Evolutionary conservation across 1,140 invertebrate genomes (phyloP).

Genomic region (Trachelipus rathkii): DNA sequence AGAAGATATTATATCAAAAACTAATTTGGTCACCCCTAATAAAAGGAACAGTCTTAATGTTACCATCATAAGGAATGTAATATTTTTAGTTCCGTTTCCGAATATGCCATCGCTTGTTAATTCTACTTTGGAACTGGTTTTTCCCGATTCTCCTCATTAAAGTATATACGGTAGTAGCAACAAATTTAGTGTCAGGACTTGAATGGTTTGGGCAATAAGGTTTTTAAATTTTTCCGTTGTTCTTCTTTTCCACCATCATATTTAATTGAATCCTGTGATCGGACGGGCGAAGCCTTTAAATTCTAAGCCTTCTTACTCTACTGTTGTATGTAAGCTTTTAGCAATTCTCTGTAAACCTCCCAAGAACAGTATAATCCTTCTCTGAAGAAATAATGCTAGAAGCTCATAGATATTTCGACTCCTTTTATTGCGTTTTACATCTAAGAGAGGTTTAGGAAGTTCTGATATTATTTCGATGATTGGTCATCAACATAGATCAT

Average conservation of each 20-base stretch:
- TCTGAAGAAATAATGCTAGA: constrained; percentile 36
- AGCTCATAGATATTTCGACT: constrained; percentile 29
- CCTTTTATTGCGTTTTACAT: neutral
- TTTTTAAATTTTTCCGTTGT: constrained; percentile 67
- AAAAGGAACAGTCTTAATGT: constrained; percentile 57
- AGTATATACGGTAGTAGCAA: constrained; percentile 81
- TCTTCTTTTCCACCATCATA: constrained; percentile 63
- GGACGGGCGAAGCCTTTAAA: constrained; percentile 56
- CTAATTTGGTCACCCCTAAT: constrained; percentile 53
- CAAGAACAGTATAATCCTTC: constrained; percentile 19
- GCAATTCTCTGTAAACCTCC: constrained; percentile 26
- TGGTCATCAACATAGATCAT: constrained; percentile 17
- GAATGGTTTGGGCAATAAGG: constrained; percentile 51
- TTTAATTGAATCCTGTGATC: constrained; percentile 62
- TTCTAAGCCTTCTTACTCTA: constrained; percentile 60
- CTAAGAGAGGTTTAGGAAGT: constrained; percentile 22
- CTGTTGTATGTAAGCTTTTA: constrained; percentile 58
- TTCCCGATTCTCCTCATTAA: constrained; percentile 79
- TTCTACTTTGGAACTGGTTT: constrained; percentile 59
- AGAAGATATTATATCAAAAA: constrained; percentile 60
- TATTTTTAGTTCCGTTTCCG: constrained; percentile 47
- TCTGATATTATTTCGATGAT: constrained; percentile 31
- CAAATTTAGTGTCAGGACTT: constrained; percentile 58
- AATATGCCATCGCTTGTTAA: constrained; percentile 60
- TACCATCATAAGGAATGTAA: constrained; percentile 67